Evolutionary conservation across 1,140 invertebrate species (phyloP).

Genomic region (Lordiphosa stackelbergi): DNA sequence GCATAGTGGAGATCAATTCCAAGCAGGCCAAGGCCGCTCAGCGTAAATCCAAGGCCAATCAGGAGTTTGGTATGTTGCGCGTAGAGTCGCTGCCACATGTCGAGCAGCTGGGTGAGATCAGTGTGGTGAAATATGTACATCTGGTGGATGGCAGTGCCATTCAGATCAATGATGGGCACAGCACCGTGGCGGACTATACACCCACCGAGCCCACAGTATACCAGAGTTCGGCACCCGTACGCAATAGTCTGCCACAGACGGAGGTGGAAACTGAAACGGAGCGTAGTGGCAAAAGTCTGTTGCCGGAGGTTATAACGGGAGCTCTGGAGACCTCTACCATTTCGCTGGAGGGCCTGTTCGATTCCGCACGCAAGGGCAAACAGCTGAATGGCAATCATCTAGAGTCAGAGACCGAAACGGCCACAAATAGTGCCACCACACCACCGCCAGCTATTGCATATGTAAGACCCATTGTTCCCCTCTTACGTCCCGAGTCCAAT

Average conservation of each 20-base stretch:
- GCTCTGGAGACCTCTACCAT: constrained; percentile 81
- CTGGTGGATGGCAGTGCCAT: constrained; percentile 78
- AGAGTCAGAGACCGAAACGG: background rate
- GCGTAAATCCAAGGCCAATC: constrained; percentile 80
- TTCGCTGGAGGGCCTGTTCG: constrained; percentile 81
- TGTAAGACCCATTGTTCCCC: constrained; percentile 74
- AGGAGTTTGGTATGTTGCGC: constrained; percentile 75
- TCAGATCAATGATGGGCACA: constrained; percentile 72
- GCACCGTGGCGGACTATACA: constrained; percentile 72
- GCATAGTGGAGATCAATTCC: constrained; percentile 82
- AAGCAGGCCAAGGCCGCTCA: constrained; percentile 80
- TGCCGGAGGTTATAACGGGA: constrained; percentile 64
- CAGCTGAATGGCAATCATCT: constrained; percentile 38
- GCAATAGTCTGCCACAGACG: constrained; percentile 46
- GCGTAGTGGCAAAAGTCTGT: constrained; percentile 62
- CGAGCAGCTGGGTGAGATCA: constrained; percentile 83
- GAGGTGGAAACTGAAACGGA: constrained; percentile 24
- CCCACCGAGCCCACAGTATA: constrained; percentile 51
- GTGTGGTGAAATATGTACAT: constrained; percentile 82
- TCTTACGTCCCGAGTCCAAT: constrained; percentile 74
- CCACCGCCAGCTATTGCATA: constrained; percentile 38
- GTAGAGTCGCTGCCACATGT: constrained; percentile 80
- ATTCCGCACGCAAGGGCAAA: constrained; percentile 77
- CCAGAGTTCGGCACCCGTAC: constrained; percentile 35
- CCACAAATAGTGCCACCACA: constrained; percentile 4